A percentile compares a stretch with the other conserved stretches of the same genome.
These are phyloP conservation scores for Lomographa bimaculata DNA, from an alignment of 2,888 invertebrate species.

Conservation along the genomic window DNA sequence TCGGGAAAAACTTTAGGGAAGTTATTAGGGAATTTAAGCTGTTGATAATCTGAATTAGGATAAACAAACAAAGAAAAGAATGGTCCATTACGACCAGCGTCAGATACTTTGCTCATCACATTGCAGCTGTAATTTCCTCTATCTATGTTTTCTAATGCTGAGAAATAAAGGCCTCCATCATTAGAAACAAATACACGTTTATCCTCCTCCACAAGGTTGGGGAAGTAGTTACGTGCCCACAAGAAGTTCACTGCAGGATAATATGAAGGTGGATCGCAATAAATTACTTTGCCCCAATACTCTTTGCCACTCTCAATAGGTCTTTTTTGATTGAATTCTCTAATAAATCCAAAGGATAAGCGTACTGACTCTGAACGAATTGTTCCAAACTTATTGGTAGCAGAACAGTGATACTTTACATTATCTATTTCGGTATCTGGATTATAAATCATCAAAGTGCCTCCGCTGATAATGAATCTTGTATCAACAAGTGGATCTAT, in stretches of 20 bases:
- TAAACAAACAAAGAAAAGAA: conserved; percentile 92
- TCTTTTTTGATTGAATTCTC: conserved; percentile 95
- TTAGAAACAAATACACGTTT: conserved; percentile 95
- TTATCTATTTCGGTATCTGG: conserved; percentile 92
- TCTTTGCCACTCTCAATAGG: conserved; percentile 93
- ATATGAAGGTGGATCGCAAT: conserved; percentile 96
- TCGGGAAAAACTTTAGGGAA: conserved; percentile 98
- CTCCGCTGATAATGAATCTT: conserved; percentile 95
- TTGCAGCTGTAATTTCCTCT: conserved; percentile 95
- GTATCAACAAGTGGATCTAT: conserved; percentile 90
- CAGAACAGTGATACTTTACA: conserved; percentile 96
- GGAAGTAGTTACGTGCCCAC: conserved; percentile 95
- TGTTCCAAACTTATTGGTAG: conserved; percentile 94
- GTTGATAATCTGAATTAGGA: conserved; percentile 95
- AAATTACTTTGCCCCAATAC: conserved; percentile 97
- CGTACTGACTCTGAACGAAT: conserved; percentile 94
- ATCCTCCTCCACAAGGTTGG: conserved; percentile 97
- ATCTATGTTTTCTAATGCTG: conserved; percentile 95
- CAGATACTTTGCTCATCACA: conserved; percentile 93
- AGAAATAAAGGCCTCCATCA: conserved; percentile 97
- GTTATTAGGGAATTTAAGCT: conserved; percentile 95
- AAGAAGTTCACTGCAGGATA: conserved; percentile 95
- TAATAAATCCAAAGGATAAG: conserved; percentile 94
- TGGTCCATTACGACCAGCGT: conserved; percentile 95
- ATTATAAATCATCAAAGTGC: conserved; percentile 93